Evolutionary conservation across 2,113 vertebrate species (phyloP), one percentile per base, ranked within the genome.

Genomic region (Rallus limicola): DNA sequence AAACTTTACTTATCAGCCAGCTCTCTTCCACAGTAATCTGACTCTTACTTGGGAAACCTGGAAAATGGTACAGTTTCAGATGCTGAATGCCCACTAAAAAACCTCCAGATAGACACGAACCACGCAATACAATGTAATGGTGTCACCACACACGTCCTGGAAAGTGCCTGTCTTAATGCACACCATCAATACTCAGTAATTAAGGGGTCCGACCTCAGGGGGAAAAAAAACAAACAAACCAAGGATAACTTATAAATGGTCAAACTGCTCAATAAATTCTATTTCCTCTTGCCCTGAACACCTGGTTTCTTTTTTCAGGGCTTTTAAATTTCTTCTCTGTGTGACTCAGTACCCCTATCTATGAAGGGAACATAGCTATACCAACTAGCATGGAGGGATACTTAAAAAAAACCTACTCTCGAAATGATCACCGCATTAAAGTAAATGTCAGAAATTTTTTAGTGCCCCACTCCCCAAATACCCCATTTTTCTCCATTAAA

Each of bases 1-100:
- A 92, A 97, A 92, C 72, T 95, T 96, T 31, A 75, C 70, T 93
- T 95, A 97, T 90, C 97, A 97, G 95, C 94, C 93, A 97, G 94
- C 40, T 90, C 85, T 97, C 88, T 97, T 96, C 92, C 76, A 96
- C 91, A 97, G 78, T 91, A 96, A 98, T 76, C 89, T 97, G 93
- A 95, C 84, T 95, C 90, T 92, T 91, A 69, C 97, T 97, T 97
- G 95, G 56, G 94, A 97, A 96, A 97, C 82, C 72, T 95, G 80
- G 90, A 82, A 97, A 97, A 94, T 11, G 40, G 95, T 86, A 84
- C 77, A 92, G 78, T 92, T 97, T 95, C 94, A 94, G 90, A 95
- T 77, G 85, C 40, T 82, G 93, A 97, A 82, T 95, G 95, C 87
- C 87, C 95, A 93, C 21, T 48, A 97, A 88, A 95, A 95, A 60